A percentile compares a stretch with the other conserved stretches of the same genome.
These are phyloP conservation scores for Amazona finschi DNA, from an alignment of 2,797 vertebrate genomes.

Conservation along the genomic window DNA sequence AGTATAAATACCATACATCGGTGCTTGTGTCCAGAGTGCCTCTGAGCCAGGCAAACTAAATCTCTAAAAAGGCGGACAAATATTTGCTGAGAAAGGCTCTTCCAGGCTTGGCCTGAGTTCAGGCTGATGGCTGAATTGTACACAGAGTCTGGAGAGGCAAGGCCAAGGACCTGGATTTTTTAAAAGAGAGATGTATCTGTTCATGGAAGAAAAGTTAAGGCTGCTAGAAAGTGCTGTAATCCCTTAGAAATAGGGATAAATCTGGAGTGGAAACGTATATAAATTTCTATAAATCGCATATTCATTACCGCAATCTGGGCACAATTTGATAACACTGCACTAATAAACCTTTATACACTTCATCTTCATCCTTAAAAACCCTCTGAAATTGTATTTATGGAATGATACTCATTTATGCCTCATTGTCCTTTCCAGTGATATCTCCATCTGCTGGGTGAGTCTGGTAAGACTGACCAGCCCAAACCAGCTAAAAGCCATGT, in stretches of 20 bases:
- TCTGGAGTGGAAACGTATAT: neutral
- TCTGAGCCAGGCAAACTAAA: neutral
- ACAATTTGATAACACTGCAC: neutral
- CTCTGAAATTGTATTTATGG: neutral
- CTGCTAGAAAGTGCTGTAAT: neutral
- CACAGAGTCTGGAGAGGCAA: neutral
- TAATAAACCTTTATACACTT: neutral
- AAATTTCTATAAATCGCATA: neutral
- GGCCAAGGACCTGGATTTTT: neutral
- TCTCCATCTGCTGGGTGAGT: slow-evolving; percentile 7
- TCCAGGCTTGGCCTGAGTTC: slow-evolving; percentile 11
- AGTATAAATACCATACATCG: slow-evolving; percentile 21
- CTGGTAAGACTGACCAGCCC: neutral
- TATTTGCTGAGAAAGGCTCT: slow-evolving; percentile 38
- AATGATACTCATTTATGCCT: neutral
- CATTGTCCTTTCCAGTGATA: neutral
- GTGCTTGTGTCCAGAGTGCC: neutral
- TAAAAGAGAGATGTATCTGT: neutral
- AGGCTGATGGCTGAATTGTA: neutral
- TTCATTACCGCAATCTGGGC: neutral
- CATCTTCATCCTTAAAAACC: neutral
- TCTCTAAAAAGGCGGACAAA: slow-evolving; percentile 37
- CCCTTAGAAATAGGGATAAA: neutral
- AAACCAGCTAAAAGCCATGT: neutral
- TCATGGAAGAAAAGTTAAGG: neutral